These are phyloP conservation scores for Illadopsis cleaveri DNA, from an alignment of 2,113 vertebrate genomes.

Conservation along the genomic window DNA sequence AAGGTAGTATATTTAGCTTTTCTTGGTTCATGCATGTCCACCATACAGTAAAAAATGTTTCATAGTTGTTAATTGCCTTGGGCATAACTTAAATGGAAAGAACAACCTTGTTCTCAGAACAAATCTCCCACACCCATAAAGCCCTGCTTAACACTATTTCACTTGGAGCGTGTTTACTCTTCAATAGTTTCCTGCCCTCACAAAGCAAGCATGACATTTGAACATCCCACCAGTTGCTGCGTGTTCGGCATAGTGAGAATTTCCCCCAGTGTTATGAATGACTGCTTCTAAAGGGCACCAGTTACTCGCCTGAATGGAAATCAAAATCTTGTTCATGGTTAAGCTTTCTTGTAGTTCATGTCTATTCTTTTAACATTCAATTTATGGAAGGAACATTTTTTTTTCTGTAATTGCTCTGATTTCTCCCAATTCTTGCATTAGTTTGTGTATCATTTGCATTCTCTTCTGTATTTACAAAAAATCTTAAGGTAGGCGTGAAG, in stretches of 20 bases:
- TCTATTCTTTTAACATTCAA: background rate
- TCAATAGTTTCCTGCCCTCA: background rate
- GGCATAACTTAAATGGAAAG: background rate
- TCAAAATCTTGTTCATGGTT: background rate
- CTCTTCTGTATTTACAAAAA: background rate
- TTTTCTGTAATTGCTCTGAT: background rate
- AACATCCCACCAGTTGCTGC: background rate
- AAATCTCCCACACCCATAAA: background rate
- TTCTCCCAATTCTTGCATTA: background rate
- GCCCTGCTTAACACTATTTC: background rate
- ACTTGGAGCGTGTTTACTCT: background rate
- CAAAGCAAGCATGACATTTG: background rate
- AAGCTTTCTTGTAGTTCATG: background rate
- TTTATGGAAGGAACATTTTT: background rate
- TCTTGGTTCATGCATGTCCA: background rate
- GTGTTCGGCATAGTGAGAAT: background rate
- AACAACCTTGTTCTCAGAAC: background rate
- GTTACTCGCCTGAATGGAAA: background rate
- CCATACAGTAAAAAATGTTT: background rate
- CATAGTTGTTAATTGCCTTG: background rate
- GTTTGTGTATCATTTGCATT: background rate
- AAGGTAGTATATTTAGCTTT: background rate
- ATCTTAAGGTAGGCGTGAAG: background rate
- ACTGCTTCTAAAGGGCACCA: background rate
- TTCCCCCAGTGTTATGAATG: background rate